Percentiles rank a stretch among this genome's conserved stretches.
Evolutionary conservation across 1,140 invertebrate species (phyloP).

Genomic region (Stegodyphus mimosarum): DNA sequence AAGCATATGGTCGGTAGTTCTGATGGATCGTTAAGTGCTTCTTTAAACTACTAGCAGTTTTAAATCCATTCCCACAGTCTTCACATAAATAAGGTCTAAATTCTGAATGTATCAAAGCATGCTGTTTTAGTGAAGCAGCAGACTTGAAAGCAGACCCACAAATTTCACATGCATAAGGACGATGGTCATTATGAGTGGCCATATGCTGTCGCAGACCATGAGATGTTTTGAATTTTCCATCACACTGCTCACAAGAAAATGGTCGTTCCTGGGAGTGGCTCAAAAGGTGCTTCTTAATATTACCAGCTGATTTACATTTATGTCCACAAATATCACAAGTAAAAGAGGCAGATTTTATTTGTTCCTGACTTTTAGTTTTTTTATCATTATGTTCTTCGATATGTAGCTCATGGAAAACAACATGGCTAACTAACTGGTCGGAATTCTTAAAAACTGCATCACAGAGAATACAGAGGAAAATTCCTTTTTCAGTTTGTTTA

Average conservation of each 20-base stretch:
- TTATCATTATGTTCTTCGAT: background rate
- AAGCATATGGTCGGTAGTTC: constrained; percentile 67
- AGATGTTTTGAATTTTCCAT: background rate
- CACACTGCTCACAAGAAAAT: constrained; percentile 3
- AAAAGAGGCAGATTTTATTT: background rate
- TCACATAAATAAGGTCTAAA: constrained; percentile 68
- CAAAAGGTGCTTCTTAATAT: background rate
- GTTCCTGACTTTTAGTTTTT: too few species aligned
- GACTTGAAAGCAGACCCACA: background rate
- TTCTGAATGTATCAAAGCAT: constrained; percentile 66
- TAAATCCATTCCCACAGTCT: constrained; percentile 67
- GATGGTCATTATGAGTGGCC: background rate
- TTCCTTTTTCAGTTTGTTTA: constrained; percentile 1
- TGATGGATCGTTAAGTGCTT: constrained; percentile 68
- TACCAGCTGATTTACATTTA: background rate
- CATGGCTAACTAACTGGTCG: background rate
- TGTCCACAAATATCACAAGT: background rate
- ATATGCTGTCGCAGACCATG: background rate
- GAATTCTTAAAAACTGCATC: background rate
- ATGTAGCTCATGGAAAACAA: background rate
- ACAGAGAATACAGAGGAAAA: constrained; percentile 4
- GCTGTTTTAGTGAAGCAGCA: background rate
- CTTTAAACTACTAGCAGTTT: constrained; percentile 67
- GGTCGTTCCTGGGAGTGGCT: background rate
- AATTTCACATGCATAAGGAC: constrained; percentile 18